These are phyloP conservation scores for Drosophila mauritiana DNA, from an alignment of 1,140 invertebrate genomes.

Conservation along the genomic window DNA sequence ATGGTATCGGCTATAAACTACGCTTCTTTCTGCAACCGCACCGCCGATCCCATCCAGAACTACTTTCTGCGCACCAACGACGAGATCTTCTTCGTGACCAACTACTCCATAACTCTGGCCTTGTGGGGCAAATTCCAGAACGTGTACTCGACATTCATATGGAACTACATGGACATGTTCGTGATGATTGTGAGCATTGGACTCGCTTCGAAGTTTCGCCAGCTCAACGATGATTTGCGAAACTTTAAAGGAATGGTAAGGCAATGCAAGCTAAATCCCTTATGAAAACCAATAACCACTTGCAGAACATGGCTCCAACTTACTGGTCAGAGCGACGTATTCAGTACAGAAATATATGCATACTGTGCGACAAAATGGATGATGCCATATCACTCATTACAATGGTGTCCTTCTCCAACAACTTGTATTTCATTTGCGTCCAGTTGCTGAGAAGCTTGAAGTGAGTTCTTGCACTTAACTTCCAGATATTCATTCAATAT, in stretches of 20 bases:
- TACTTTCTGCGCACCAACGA: conserved; percentile 71
- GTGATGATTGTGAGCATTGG: conserved; percentile 83
- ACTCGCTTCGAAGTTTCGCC: conserved; percentile 64
- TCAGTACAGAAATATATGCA: conserved; percentile 79
- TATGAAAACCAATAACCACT: conserved; percentile 24
- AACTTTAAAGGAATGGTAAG: conserved; percentile 80
- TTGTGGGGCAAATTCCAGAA: conserved; percentile 74
- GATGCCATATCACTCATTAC: conserved; percentile 79
- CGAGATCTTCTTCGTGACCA: conserved; percentile 65
- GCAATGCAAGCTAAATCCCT: conserved; percentile 57
- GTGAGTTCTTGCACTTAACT: conserved; percentile 44
- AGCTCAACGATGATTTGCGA: conserved; percentile 74
- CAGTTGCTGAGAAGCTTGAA: conserved; percentile 76
- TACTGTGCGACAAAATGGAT: conserved; percentile 73
- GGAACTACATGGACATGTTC: conserved; percentile 83
- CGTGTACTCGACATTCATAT: conserved; percentile 73
- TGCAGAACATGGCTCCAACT: conserved; percentile 63
- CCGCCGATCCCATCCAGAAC: conserved; percentile 69
- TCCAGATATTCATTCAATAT: neutral
- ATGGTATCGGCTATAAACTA: conserved; percentile 71
- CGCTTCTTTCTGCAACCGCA: conserved; percentile 61
- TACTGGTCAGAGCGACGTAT: conserved; percentile 77
- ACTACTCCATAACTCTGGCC: conserved; percentile 57
- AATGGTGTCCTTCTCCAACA: conserved; percentile 82
- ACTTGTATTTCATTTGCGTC: conserved; percentile 83